Conservation (phyloP, 2,888 invertebrate species). For the Eueremaeus valkanovi region DNA sequence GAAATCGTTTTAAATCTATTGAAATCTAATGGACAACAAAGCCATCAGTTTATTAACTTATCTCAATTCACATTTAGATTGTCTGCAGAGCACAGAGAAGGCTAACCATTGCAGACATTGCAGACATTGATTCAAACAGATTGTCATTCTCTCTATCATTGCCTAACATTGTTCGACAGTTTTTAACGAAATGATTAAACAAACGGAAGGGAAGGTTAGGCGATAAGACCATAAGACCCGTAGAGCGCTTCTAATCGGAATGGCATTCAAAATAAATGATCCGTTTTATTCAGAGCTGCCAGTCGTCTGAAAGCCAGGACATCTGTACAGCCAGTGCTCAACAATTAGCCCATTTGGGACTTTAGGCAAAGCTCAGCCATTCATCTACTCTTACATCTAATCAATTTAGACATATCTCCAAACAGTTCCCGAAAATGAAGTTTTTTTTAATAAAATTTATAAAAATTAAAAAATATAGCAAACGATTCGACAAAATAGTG, state of each 20-base stretch:
- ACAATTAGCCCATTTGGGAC: conserved; percentile 14
- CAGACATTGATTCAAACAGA: neutral
- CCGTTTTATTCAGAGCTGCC: conserved; percentile 22
- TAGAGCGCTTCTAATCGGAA: neutral
- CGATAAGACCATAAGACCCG: conserved; percentile 20
- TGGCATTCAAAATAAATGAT: conserved; percentile 5
- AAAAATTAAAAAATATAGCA: no score
- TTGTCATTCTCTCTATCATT: neutral
- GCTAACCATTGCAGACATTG: no score
- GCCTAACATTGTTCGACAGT: neutral
- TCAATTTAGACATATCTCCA: neutral
- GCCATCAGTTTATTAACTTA: conserved; percentile 13
- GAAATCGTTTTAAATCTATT: conserved; percentile 7
- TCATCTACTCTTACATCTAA: neutral
- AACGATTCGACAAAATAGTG: no score
- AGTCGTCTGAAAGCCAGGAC: neutral
- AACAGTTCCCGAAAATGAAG: neutral
- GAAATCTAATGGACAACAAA: neutral
- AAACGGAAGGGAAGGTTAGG: neutral
- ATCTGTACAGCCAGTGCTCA: neutral
- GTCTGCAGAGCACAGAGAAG: no score
- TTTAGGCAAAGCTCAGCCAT: neutral
- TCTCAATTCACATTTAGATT: neutral
- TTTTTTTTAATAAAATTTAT: neutral
- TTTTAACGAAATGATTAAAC: neutral